Evolutionary conservation across 2,888 invertebrate genomes (phyloP), one percentile per base, ranked within the genome.

Genomic region (Ormia ochracea): DNA sequence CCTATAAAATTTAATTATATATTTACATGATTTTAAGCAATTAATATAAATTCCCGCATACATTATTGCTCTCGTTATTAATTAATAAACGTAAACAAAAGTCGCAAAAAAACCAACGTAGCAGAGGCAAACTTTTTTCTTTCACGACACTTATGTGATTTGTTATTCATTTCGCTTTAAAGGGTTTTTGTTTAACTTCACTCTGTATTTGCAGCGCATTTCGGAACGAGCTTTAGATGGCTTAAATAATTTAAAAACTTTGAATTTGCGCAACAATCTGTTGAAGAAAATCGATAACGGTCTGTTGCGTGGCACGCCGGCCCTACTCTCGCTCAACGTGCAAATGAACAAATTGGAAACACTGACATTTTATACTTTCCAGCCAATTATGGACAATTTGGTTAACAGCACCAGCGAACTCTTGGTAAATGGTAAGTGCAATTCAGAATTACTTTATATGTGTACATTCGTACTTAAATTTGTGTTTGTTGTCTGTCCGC

Each of bases 171-270:
- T n/a, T n/a, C 5, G 2, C 6, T 10, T 59, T 26, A 12, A 31
- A 19, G 19, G 41, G 1, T 3, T 69, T n/a, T 28, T 17, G 21
- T 14, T 17, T 6, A n/a, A n/a, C n/a, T 45, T 7, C 33, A 43
- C 33, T 70, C 4, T 56, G 41, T 74, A 21, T 45, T 85, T 83
- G 66, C 90, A 93, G 89, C 93, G 93, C 86, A 93, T 96, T 83
- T 94, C 94, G 10, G 94, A 94, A 84, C 92, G 94, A 74, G 96
- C 96, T 19, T 93, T 96, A 85, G 93, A 93, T 79, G 95, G 95
- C 0, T 90, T 96, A 85, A 93, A 93, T 80, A 93, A 93, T 86
- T 91, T 96, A 82, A 91, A 92, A 85, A 93, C 93, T 84, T 90
- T 96, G 83, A 93, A 93, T 85, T 91, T 96, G 73, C 93, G 94